A percentile compares a stretch with the other conserved stretches of the same genome.
Evolutionary conservation across 1,140 invertebrate species (phyloP).

Genomic region (Heliconius himera): DNA sequence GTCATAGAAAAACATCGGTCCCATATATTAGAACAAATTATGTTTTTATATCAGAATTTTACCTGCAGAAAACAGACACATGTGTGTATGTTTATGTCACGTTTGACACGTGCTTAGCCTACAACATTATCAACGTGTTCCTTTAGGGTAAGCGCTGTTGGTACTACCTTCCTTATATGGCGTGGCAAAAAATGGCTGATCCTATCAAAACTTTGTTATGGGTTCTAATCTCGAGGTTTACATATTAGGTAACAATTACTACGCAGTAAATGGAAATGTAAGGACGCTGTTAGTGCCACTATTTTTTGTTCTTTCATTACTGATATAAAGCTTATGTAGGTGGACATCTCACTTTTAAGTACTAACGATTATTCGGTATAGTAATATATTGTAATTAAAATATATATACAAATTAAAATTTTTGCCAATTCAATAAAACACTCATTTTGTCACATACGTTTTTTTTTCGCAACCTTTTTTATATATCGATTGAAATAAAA

Average conservation of each 20-base stretch:
- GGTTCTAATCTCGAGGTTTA: conserved; percentile 2
- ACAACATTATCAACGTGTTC: conserved; percentile 33
- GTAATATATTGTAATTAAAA: background rate
- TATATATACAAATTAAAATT: too few species aligned
- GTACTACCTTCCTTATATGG: conserved; percentile 17
- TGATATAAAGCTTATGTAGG: background rate
- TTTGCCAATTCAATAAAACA: too few species aligned
- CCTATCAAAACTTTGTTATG: conserved; percentile 14
- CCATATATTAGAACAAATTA: background rate
- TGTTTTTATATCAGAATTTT: background rate
- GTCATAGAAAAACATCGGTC: background rate
- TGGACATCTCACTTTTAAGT: background rate
- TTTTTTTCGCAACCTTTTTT: too few species aligned
- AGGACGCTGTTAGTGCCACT: background rate
- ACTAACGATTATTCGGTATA: background rate
- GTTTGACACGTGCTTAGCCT: conserved; percentile 41
- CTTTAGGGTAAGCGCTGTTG: conserved; percentile 18
- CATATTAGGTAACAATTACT: conserved; percentile 20
- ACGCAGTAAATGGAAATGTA: conserved; percentile 5
- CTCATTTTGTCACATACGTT: too few species aligned
- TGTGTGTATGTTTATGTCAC: conserved; percentile 40
- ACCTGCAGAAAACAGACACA: background rate
- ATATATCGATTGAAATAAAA: too few species aligned
- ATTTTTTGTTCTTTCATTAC: conserved; percentile 1
- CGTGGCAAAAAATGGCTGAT: conserved; percentile 4